A percentile compares a stretch with the other conserved stretches of the same genome.
phyloP scores from a whole-genome alignment of 1,140 invertebrate genomes.

The Spodoptera litura region DNA sequence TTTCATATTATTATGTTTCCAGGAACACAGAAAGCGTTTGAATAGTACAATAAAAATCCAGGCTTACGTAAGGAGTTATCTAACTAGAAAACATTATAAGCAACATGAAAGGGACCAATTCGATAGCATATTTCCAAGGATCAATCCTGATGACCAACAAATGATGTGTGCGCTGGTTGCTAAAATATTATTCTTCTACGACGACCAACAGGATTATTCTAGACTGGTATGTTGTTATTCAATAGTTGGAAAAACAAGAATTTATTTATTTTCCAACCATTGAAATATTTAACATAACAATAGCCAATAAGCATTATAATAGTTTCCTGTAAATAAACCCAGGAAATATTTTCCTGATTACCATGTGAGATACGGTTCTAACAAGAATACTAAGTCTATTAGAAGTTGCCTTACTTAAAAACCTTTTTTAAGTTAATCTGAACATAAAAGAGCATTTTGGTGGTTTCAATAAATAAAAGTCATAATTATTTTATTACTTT shows the following conservation, averaged over 20 bases:
- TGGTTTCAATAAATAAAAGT: no score
- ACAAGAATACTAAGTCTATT: no score
- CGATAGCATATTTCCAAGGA: conserved; percentile 87
- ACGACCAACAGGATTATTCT: conserved; percentile 88
- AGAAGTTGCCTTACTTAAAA: no score
- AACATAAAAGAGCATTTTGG: no score
- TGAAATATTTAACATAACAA: no score
- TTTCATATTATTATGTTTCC: conserved; percentile 30
- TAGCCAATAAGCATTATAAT: no score
- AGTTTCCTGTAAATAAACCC: no score
- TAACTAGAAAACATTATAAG: conserved; percentile 89
- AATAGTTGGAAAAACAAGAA: no score
- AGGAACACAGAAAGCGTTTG: conserved; percentile 90
- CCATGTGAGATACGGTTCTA: background rate
- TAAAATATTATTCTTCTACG: conserved; percentile 92
- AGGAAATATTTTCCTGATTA: background rate
- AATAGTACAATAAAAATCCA: conserved; percentile 92
- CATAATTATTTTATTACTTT: no score
- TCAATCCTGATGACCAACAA: conserved; percentile 84
- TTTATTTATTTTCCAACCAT: no score
- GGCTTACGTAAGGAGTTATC: conserved; percentile 92
- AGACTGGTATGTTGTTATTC: conserved; percentile 88
- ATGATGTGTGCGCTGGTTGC: conserved; percentile 86
- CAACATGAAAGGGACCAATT: conserved; percentile 89
- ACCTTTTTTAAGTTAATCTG: no score